A percentile compares a stretch with the other conserved stretches of the same genome.
Evolutionary conservation across 2,888 invertebrate genomes (phyloP).

Genomic region (Amblyjoppa proteus): DNA sequence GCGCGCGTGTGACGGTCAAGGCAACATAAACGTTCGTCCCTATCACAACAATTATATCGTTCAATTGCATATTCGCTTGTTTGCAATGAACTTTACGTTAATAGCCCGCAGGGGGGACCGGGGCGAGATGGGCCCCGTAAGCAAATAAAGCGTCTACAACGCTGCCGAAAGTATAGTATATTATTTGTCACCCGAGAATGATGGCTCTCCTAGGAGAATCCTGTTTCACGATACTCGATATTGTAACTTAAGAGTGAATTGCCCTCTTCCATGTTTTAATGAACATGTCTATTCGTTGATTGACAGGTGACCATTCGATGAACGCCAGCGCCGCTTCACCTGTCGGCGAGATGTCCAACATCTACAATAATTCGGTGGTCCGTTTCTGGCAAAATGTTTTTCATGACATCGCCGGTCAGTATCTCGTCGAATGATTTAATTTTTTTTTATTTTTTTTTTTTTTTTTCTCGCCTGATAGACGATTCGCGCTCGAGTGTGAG

Average conservation of each 20-base stretch:
- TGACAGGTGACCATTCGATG: constrained; percentile 79
- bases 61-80: not conserved
- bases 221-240: not conserved
- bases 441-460: too few species aligned
- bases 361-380: constrained; percentile 88
- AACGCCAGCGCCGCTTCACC: constrained; percentile 76
- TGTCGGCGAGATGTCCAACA: constrained; percentile 81
- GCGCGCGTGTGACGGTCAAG: not conserved
- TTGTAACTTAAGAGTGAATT: not conserved
- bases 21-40: not conserved
- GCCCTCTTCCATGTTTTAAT: not conserved
- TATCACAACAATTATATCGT: not conserved
- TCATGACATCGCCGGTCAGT: constrained; percentile 89
- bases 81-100: not conserved
- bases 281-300: not conserved
- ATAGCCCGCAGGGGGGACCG: not conserved
- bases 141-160: too few species aligned
- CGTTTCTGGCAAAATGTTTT: constrained; percentile 89
- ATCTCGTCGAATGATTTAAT: not conserved
- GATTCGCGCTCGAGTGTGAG: not conserved
- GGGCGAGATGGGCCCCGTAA: too few species aligned
- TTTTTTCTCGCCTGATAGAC: not conserved
- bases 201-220: too few species aligned
- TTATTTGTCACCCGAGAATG: too few species aligned
- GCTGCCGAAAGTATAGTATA: too few species aligned